phyloP scores from a whole-genome alignment of 2,113 vertebrate species.

The Chloebia gouldiae region DNA sequence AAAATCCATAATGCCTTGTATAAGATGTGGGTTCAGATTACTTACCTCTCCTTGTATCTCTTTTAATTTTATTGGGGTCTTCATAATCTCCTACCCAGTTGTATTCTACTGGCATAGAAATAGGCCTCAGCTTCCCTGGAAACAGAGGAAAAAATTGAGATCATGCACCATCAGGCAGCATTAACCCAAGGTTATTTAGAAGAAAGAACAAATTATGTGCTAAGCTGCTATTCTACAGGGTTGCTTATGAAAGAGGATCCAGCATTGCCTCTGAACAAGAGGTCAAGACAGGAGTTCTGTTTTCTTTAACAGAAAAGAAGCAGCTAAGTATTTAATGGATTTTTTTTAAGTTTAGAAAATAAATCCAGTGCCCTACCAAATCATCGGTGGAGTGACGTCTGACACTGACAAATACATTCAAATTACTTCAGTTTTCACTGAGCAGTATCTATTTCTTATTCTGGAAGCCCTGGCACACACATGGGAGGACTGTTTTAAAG shows the following conservation, averaged over 20 bases:
- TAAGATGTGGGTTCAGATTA: slow-evolving; percentile 47
- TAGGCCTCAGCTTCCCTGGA: slow-evolving; percentile 93
- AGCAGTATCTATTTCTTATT: neutral
- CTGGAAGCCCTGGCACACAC: neutral
- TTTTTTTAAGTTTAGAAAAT: neutral
- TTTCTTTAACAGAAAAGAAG: neutral
- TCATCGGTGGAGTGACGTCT: neutral
- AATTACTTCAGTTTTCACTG: neutral
- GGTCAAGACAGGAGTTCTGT: neutral
- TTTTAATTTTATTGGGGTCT: slow-evolving; percentile 94
- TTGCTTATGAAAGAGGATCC: neutral
- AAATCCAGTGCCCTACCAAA: neutral
- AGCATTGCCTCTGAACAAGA: neutral
- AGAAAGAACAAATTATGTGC: neutral
- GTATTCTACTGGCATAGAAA: slow-evolving; percentile 99
- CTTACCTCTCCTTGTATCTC: slow-evolving; percentile 98
- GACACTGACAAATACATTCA: neutral
- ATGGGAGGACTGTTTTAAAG: neutral
- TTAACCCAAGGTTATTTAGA: neutral
- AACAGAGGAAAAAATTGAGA: slow-evolving; percentile 70
- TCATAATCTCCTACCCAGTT: slow-evolving; percentile 98
- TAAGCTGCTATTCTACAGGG: neutral
- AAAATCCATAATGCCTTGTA: neutral
- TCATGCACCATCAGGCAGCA: slow-evolving; percentile 1
- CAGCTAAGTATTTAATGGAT: neutral